phyloP scores from a whole-genome alignment of 2,797 vertebrate genomes.

The Karalla daura region DNA sequence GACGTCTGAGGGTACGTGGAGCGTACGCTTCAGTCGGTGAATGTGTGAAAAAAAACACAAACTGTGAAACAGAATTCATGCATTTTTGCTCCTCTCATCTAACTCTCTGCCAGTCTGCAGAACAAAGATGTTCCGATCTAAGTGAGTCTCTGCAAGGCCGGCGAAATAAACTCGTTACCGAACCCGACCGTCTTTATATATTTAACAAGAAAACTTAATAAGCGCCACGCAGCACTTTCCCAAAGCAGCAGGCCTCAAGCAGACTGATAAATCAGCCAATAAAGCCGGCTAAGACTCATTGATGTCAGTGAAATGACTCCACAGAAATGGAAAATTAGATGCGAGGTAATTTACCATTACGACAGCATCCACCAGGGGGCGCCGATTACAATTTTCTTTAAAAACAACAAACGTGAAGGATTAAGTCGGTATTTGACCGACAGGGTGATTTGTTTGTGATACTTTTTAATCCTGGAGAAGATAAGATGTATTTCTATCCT shows the following conservation, averaged over 20 bases:
- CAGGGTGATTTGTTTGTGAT: background rate
- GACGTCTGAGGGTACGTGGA: conserved; percentile 94
- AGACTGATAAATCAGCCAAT: too few species aligned
- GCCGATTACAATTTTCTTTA: background rate
- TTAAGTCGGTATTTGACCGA: too few species aligned
- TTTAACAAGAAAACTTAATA: background rate
- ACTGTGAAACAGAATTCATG: conserved; percentile 25
- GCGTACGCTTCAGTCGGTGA: background rate
- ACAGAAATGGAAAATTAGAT: background rate
- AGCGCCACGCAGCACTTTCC: background rate
- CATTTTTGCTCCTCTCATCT: background rate
- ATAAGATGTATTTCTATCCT: too few species aligned
- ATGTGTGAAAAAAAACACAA: conserved; percentile 7
- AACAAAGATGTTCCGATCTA: background rate
- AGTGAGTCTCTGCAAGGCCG: conserved; percentile 2
- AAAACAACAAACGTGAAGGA: background rate
- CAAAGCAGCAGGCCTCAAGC: background rate
- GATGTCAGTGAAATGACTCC: background rate
- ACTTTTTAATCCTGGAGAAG: too few species aligned
- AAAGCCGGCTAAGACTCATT: too few species aligned
- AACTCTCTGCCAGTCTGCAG: background rate
- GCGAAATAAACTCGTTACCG: background rate
- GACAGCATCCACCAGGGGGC: background rate
- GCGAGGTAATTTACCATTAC: background rate
- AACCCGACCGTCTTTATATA: background rate